Evolutionary conservation across 2,888 invertebrate species (phyloP).

Genomic region (Laothoe populi): DNA sequence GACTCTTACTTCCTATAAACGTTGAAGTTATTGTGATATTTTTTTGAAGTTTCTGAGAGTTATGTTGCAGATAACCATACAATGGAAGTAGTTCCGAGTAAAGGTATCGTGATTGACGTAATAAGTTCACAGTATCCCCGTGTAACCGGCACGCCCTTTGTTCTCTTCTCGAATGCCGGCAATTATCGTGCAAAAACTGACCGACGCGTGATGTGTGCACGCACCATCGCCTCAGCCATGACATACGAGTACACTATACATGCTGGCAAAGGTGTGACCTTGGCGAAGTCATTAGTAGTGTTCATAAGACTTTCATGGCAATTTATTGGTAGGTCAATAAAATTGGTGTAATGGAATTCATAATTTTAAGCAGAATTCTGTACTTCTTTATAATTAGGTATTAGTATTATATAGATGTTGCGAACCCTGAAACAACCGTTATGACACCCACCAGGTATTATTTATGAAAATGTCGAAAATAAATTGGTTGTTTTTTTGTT

Average conservation of each 20-base stretch:
- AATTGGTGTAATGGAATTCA: too few relatives aligned
- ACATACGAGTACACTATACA: not conserved
- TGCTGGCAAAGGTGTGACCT: conserved; percentile 3
- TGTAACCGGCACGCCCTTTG: conserved; percentile 17
- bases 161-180: conserved; percentile 25
- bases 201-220: conserved; percentile 4
- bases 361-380: too few relatives aligned
- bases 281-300: not conserved
- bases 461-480: conserved; percentile 10
- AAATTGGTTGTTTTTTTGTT: conserved; percentile 13
- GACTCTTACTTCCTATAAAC: too few relatives aligned
- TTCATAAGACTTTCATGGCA: not conserved
- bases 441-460: not conserved
- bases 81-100: too few relatives aligned
- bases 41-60: too few relatives aligned
- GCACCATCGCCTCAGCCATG: conserved; percentile 3
- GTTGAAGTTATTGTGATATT: too few relatives aligned
- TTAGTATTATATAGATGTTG: not conserved
- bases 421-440: conserved; percentile 4
- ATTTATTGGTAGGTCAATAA: too few relatives aligned
- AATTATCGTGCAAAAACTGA: conserved; percentile 33
- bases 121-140: conserved; percentile 13
- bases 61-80: too few relatives aligned
- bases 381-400: too few relatives aligned
- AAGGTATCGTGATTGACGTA: conserved; percentile 2